Conservation (phyloP, 2,888 invertebrate species). For the Chloromyia formosa region DNA sequence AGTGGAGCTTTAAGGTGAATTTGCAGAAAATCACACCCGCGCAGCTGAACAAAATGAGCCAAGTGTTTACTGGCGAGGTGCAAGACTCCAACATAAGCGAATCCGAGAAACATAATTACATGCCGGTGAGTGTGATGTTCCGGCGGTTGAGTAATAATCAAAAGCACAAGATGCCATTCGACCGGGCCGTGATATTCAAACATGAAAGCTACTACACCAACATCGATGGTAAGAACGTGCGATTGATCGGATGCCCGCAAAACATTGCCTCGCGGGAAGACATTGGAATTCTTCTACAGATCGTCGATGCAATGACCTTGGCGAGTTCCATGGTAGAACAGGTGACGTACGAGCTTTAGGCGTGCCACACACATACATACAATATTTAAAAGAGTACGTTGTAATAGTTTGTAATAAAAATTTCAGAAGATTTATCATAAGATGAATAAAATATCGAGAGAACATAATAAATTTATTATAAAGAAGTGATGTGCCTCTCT, state of each 20-base stretch:
- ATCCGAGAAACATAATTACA: conserved; percentile 60
- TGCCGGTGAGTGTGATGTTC: conserved; percentile 63
- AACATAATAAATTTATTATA: conserved; percentile 22
- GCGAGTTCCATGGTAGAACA: conserved; percentile 58
- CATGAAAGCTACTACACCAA: conserved; percentile 62
- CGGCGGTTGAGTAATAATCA: conserved; percentile 57
- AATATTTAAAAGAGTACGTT: conserved; percentile 29
- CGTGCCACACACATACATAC: neutral
- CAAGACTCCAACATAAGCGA: conserved; percentile 59
- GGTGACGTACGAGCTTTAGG: conserved; percentile 40
- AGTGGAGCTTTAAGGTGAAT: conserved; percentile 62
- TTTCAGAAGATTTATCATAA: conserved; percentile 20
- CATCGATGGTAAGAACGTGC: conserved; percentile 63
- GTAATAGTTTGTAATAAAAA: conserved; percentile 34
- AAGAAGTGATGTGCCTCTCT: neutral
- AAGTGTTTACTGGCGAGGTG: conserved; percentile 60
- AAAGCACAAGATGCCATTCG: conserved; percentile 59
- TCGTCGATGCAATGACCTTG: conserved; percentile 61
- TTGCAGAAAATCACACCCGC: conserved; percentile 57
- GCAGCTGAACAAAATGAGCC: conserved; percentile 54
- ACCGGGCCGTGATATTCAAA: conserved; percentile 64
- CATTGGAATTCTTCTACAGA: conserved; percentile 61
- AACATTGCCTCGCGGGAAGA: conserved; percentile 58
- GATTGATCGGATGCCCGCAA: conserved; percentile 62
- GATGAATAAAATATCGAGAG: conserved; percentile 3